Evolutionary conservation across 2,888 invertebrate genomes (phyloP).

Genomic region (Notocelia uddmanniana): DNA sequence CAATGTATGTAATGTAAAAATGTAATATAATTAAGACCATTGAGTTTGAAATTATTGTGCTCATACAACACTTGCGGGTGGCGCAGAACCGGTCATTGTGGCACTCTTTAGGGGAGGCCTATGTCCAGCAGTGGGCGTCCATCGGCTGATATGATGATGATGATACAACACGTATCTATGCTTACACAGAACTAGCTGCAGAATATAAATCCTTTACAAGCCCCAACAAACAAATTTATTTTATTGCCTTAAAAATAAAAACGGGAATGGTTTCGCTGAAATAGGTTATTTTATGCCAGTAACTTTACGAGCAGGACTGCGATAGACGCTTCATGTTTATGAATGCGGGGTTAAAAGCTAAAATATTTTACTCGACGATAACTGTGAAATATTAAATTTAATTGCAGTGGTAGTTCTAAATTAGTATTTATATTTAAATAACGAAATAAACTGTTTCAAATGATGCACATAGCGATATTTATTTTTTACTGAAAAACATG

Average conservation of each 20-base stretch:
- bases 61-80: no score
- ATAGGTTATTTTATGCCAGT: neutral
- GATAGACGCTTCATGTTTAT: neutral
- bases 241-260: slow-evolving; percentile 4
- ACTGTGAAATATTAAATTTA: neutral
- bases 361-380: neutral
- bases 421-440: no score
- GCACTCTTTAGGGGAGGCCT: no score
- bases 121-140: no score
- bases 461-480: no score
- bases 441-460: no score
- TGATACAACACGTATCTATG: neutral
- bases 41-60: no score
- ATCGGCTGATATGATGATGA: no score
- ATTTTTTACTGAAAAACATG: no score
- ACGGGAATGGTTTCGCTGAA: neutral
- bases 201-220: neutral
- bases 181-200: neutral
- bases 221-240: slow-evolving; percentile 1
- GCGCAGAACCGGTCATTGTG: no score
- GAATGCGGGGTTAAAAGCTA: neutral
- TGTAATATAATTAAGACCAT: no score
- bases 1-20: no score
- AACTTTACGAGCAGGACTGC: neutral
- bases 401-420: neutral